phyloP scores from a whole-genome alignment of 92 coral and sea anemone species.

The Phymanthus crucifer region DNA sequence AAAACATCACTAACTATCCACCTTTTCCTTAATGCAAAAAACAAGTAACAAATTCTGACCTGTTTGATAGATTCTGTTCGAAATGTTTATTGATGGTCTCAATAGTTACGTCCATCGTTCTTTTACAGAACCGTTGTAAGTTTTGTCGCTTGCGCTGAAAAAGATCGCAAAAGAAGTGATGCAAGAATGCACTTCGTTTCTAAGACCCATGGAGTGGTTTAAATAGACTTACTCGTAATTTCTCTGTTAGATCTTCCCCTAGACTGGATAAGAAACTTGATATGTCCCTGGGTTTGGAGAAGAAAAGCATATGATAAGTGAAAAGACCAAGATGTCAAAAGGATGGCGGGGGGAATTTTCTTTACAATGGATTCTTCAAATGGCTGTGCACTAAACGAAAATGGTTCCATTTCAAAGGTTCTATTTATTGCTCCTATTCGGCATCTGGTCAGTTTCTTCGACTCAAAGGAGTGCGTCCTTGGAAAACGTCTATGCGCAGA shows the following conservation, averaged over 20 bases:
- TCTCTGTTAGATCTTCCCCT: slow-evolving; percentile 4
- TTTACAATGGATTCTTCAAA: too few relatives aligned
- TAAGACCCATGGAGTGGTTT: background rate
- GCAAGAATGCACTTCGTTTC: background rate
- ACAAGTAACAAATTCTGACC: slow-evolving; percentile 9
- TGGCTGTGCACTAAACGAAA: too few relatives aligned
- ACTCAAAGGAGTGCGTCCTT: too few relatives aligned
- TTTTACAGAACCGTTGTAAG: slow-evolving; percentile 28
- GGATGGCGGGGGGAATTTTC: too few relatives aligned
- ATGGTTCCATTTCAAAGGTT: too few relatives aligned
- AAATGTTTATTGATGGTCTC: slow-evolving; percentile 22
- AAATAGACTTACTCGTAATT: slow-evolving; percentile 19
- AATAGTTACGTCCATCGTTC: slow-evolving; percentile 27
- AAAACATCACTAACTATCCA: too few relatives aligned
- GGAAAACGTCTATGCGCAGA: background rate
- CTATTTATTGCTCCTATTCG: too few relatives aligned
- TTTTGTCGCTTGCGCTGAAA: slow-evolving; percentile 35
- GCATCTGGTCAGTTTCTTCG: too few relatives aligned
- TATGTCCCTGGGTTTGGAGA: slow-evolving; percentile 5
- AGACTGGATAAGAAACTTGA: slow-evolving; percentile 9
- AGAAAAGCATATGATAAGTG: too few relatives aligned
- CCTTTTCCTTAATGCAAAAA: too few relatives aligned
- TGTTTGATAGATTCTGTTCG: slow-evolving; percentile 14
- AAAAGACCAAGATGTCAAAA: background rate
- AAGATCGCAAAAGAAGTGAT: background rate